phyloP scores from a whole-genome alignment of 2,113 vertebrate species.

The Microtus pennsylvanicus region DNA sequence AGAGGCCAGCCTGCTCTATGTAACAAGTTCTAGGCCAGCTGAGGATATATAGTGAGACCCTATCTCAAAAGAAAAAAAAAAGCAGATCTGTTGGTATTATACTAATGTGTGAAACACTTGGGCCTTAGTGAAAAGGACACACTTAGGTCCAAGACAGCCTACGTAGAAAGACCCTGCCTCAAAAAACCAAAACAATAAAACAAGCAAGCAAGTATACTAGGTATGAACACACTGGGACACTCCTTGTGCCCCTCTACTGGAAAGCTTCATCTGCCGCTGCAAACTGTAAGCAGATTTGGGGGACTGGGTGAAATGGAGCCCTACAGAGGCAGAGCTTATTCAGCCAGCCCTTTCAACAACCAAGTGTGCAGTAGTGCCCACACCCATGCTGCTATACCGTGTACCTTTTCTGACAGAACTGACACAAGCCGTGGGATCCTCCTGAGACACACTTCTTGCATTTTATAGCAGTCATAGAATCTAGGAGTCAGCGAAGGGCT shows the following conservation, averaged over 20 bases:
- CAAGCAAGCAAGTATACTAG: background rate
- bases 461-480: background rate
- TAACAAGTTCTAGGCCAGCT: background rate
- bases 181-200: background rate
- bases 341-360: background rate
- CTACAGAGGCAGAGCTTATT: background rate
- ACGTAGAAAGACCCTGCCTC: background rate
- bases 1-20: background rate
- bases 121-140: background rate
- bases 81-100: background rate
- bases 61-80: background rate
- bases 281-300: background rate
- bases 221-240: too few species aligned
- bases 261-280: too few species aligned
- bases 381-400: background rate
- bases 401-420: background rate
- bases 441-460: background rate
- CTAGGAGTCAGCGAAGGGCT: background rate
- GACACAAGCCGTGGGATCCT: background rate
- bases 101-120: background rate
- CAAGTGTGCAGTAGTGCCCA: background rate
- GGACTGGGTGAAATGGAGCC: background rate
- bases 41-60: background rate
- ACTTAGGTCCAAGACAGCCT: background rate
- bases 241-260: background rate